Conservation (phyloP, 2,113 vertebrate genomes). For the Cheilinus undulatus region DNA sequence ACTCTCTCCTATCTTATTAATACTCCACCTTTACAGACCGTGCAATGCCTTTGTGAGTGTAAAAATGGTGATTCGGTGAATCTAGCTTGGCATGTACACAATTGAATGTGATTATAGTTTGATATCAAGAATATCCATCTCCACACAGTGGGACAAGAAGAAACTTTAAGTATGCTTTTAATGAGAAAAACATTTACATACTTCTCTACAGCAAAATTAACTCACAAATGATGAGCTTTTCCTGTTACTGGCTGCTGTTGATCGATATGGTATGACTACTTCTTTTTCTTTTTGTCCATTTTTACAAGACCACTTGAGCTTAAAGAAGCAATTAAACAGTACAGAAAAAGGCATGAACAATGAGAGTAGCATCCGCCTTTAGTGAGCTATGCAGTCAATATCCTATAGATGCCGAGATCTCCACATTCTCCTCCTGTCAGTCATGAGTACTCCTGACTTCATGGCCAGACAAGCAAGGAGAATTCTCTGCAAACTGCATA, state of each 20-base stretch:
- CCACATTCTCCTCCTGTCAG: conserved; percentile 19
- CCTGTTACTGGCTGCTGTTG: no score
- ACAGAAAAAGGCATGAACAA: background rate
- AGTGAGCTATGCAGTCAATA: conserved; percentile 15
- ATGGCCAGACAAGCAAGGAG: background rate
- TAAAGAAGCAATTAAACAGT: conserved; percentile 22
- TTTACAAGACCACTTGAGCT: conserved; percentile 9
- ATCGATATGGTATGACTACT: no score
- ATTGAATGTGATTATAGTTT: background rate
- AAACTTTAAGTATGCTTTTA: no score
- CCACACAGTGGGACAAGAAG: no score
- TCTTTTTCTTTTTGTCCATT: conserved; percentile 3
- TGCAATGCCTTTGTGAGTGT: conserved; percentile 9
- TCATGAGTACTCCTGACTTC: background rate
- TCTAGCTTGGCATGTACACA: background rate
- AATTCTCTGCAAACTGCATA: background rate
- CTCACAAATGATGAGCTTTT: no score
- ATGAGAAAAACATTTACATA: no score
- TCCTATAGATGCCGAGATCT: background rate
- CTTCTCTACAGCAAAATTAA: no score
- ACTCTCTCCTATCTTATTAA: conserved; percentile 38
- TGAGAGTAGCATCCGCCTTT: conserved; percentile 13
- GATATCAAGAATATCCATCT: no score
- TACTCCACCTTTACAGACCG: conserved; percentile 5
- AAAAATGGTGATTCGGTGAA: conserved; percentile 2